A percentile compares a stretch with the other conserved stretches of the same genome.
phyloP scores from a whole-genome alignment of 2,113 vertebrate species.

The Balaenoptera acutorostrata region DNA sequence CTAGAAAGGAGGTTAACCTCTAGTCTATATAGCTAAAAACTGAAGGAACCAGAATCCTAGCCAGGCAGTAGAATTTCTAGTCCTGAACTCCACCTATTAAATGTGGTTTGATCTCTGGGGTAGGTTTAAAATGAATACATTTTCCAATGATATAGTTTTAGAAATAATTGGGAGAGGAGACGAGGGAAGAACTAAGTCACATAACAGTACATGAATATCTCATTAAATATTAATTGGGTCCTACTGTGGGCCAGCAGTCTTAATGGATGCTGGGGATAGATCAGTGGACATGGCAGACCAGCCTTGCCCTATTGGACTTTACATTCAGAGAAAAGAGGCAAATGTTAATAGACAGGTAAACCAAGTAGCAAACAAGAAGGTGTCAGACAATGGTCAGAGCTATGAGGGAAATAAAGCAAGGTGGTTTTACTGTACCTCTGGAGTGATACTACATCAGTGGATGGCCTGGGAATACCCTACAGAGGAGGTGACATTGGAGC shows the following conservation, averaged over 20 bases:
- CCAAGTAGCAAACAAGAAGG: background rate
- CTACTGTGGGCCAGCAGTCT: background rate
- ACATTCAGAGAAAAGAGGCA: background rate
- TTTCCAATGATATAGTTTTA: background rate
- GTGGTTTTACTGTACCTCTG: background rate
- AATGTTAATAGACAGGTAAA: background rate
- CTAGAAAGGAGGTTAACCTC: background rate
- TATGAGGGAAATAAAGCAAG: background rate
- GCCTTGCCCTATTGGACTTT: background rate
- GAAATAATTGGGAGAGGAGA: background rate
- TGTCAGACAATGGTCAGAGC: background rate
- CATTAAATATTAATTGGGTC: background rate
- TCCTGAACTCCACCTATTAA: background rate
- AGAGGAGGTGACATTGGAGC: background rate
- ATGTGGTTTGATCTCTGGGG: background rate
- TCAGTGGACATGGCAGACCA: background rate
- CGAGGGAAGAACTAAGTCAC: background rate
- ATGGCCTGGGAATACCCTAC: background rate
- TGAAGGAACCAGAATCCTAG: background rate
- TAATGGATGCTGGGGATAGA: background rate
- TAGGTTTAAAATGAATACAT: background rate
- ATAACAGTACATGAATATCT: background rate
- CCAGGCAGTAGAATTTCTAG: background rate
- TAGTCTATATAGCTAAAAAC: background rate
- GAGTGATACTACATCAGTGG: background rate